phyloP scores from a whole-genome alignment of 2,797 vertebrate genomes.

The Squalus acanthias region DNA sequence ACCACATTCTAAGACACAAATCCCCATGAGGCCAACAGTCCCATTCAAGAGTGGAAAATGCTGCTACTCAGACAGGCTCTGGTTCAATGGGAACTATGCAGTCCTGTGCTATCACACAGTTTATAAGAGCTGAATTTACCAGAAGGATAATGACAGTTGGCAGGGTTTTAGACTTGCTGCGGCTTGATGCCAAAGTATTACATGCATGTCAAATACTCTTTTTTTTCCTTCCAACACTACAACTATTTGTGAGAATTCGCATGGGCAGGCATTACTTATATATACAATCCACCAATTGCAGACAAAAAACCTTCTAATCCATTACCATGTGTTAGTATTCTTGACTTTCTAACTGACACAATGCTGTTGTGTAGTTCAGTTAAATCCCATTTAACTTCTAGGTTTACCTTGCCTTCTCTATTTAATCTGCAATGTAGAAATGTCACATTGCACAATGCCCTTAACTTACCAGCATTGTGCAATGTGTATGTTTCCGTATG shows the following conservation, averaged over 20 bases:
- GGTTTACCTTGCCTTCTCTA: conserved; percentile 31
- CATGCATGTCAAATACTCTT: conserved; percentile 66
- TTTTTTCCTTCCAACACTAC: conserved; percentile 47
- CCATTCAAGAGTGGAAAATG: conserved; percentile 47
- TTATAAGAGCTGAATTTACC: conserved; percentile 63
- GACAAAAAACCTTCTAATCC: conserved; percentile 59
- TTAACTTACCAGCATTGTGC: conserved; percentile 21
- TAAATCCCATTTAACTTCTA: conserved; percentile 37
- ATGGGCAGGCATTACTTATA: conserved; percentile 62
- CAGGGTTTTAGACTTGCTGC: conserved; percentile 71
- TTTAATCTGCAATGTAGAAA: conserved; percentile 27
- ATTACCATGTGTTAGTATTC: conserved; percentile 58
- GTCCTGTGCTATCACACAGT: conserved; percentile 54
- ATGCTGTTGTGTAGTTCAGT: conserved; percentile 25
- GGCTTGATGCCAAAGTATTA: conserved; percentile 61
- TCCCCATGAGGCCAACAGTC: conserved; percentile 47
- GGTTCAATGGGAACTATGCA: conserved; percentile 48
- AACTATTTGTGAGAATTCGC: conserved; percentile 61
- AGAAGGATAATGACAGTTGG: conserved; percentile 75
- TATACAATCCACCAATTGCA: conserved; percentile 61
- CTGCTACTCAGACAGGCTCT: conserved; percentile 46
- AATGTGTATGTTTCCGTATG: conserved; percentile 19
- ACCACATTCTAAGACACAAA: conserved; percentile 46
- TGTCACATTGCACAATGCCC: conserved; percentile 32
- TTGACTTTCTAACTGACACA: conserved; percentile 39